Conservation (phyloP, 2,888 invertebrate genomes). For the Didymodactylos carnosus region DNA sequence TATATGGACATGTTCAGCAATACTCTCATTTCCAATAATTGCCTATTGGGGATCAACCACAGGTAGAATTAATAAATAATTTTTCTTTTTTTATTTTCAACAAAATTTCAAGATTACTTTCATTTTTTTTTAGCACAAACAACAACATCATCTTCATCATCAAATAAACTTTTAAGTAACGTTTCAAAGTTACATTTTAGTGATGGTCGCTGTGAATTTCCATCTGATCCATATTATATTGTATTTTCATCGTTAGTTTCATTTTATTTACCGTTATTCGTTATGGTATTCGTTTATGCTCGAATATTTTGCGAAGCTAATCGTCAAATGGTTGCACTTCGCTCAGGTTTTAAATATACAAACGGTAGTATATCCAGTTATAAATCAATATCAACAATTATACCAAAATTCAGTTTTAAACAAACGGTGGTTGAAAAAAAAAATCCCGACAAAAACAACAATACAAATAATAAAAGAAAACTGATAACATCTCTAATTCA, state of each 20-base stretch:
- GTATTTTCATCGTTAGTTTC: conserved; percentile 92
- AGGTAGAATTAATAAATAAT: conserved; percentile 10
- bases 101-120: too few relatives aligned
- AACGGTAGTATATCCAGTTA: background rate
- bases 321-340: conserved; percentile 48
- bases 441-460: too few relatives aligned
- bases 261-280: conserved; percentile 80
- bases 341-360: background rate
- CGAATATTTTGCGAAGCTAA: conserved; percentile 80
- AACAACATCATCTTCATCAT: too few relatives aligned
- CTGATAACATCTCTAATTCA: too few relatives aligned
- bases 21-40: conserved; percentile 93
- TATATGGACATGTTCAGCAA: conserved; percentile 82
- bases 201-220: conserved; percentile 55
- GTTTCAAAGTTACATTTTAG: conserved; percentile 7
- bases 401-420: background rate
- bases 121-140: too few relatives aligned
- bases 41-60: conserved; percentile 42
- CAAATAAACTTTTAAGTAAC: background rate
- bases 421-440: too few relatives aligned
- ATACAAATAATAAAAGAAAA: too few relatives aligned
- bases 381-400: background rate
- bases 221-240: conserved; percentile 80
- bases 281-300: conserved; percentile 95
- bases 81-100: background rate